Base-by-base conservation (phyloP, 2,888 invertebrate genomes). In the Polyploca ridens region DNA sequence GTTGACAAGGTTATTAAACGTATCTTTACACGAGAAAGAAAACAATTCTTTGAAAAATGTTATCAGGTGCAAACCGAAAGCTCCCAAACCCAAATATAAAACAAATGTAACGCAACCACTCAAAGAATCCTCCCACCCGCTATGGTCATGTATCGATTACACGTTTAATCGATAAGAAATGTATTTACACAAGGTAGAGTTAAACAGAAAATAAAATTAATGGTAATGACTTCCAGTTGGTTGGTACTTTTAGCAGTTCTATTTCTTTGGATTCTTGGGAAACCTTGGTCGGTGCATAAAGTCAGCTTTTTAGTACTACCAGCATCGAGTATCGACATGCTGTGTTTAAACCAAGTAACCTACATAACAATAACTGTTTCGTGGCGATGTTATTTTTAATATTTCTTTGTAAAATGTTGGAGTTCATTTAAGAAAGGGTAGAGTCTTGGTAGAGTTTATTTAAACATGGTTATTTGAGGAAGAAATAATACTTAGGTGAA, bases 311-410 rank as follows among this genome's bases (percentile, higher is more conserved):
- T 77, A 81, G 75, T 77, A 70, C 73, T 68, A 66, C 66, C 62
- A 72, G 70, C 75, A 70, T 69, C 70, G 68, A 69, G 33, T 59
- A 41, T 63, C 66, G 72, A 67, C 69, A 70, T 60, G 70, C 70
- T 65, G 72, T 63, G 67, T 71, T 72, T 71, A 74, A 73, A 73
- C 77, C 81, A 79, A 79, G 76, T 84, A 84, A 85, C 85, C 85
- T 82, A 85, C 81, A 84, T 82, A 78, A 79, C 76, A 79, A 79
- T 78, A 81, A 82, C 78, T 67, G 72, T 78, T 76, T 62, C 67
- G 71, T 68, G 68, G 64, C 66, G 64, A 68, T 68, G 70, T 74
- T 76, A 66, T 63, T 69, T 72, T 68, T 44, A 68, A 68, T 72
- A 69, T 64, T 76, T 74, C 75, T 71, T 64, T 57, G 70, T 73